Conservation (phyloP, 2,113 vertebrate genomes). For the Himantopus leucocephalus region DNA sequence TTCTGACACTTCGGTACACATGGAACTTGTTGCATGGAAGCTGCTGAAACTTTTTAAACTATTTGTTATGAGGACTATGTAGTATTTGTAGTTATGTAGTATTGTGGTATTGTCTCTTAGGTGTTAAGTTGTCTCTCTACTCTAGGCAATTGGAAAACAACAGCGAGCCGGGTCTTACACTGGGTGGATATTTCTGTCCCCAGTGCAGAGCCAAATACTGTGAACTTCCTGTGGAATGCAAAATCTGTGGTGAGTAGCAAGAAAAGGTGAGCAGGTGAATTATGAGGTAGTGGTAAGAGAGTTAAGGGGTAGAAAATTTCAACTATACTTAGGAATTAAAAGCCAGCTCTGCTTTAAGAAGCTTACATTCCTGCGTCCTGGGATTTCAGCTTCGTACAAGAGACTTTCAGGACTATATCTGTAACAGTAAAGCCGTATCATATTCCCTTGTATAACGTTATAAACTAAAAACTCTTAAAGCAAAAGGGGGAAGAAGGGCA, state of each 20-base stretch:
- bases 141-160: constrained; percentile 87
- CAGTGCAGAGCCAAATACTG: constrained; percentile 94
- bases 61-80: neutral
- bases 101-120: neutral
- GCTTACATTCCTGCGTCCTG: neutral
- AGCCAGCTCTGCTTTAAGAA: neutral
- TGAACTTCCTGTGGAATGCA: constrained; percentile 97
- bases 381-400: rapidly evolving
- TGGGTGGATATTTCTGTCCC: constrained; percentile 95
- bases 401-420: neutral
- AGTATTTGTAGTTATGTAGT: neutral
- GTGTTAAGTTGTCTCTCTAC: neutral
- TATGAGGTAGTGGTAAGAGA: neutral
- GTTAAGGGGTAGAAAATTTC: neutral
- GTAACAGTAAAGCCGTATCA: neutral
- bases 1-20: neutral
- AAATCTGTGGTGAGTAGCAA: constrained; percentile 89
- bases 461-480: neutral
- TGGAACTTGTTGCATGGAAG: neutral
- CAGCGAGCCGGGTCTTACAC: constrained; percentile 79
- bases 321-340: neutral
- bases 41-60: neutral
- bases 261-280: neutral
- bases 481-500: neutral
- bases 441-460: neutral